Base-by-base conservation (phyloP, 2,113 vertebrate species). In the Ageneiosus marmoratus region DNA sequence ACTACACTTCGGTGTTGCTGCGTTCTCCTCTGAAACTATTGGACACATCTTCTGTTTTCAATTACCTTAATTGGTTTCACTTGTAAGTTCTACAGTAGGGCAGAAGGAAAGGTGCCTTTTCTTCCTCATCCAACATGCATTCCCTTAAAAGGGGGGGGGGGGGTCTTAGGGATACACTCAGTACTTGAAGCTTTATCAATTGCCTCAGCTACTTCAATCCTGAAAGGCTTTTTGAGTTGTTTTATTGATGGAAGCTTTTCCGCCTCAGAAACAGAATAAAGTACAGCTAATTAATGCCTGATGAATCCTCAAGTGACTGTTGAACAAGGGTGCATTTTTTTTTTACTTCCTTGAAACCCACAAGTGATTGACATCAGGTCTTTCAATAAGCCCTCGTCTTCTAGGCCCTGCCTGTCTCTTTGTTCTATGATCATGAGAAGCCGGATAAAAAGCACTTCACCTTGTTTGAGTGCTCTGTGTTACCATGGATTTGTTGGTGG, bases 61-160 rank as follows among this genome's bases (percentile, higher is more conserved):
- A 87, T 90, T 88, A 90, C 85, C 83, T 79, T 89, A 89, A 90
- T 89, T 89, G 90, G 84, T 80, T 88, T 83, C 90, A 89, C 87
- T 90, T 85, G 80, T 84, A 75, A 53, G 60, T 81, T 81, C 78
- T 78, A 82, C 84, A 85, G 87, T 82, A 65, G 85, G 79, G 63
- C 83, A 69, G 81, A 88, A 58, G 87, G 80, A 85, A 88, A 76
- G 62, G 79, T 86, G 76, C 81, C 83, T 88, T 88, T 83, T 81
- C 81, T 84, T 78, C 72, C 81, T 85, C 58, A 83, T 86, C 80
- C 82, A 84, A 75, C 55, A 82, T 53, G 82, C 77, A 37, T 78
- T 85, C 60, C 80, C 58, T 75, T 44, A 37, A 84, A 76, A 84
- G 82, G 56, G 76, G 27, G 37, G 41, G 4, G 32, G 32, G 7